A percentile compares a stretch with the other conserved stretches of the same genome.
Evolutionary conservation across 1,140 invertebrate species (phyloP).

Genomic region (Tetranychus cinnabarinus): DNA sequence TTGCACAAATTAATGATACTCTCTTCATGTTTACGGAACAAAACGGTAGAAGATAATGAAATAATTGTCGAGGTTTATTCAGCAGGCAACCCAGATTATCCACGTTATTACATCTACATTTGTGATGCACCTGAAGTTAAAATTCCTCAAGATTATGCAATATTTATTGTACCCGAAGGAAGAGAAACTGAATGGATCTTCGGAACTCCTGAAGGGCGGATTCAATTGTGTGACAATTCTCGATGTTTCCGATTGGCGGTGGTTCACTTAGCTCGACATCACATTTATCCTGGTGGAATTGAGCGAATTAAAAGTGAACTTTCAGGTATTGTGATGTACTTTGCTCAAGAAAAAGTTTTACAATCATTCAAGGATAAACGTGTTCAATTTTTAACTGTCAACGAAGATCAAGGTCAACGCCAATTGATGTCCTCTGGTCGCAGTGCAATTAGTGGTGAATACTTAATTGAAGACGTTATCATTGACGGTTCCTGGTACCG

Average conservation of each 20-base stretch:
- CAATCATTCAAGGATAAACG: slow-evolving; percentile 17
- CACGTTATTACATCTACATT: no score
- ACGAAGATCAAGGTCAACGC: slow-evolving; percentile 48
- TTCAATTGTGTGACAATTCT: slow-evolving; percentile 43
- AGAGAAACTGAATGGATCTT: slow-evolving; percentile 78
- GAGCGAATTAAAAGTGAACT: slow-evolving; percentile 32
- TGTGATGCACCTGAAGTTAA: slow-evolving; percentile 14
- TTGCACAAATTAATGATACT: no score
- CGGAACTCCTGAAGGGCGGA: slow-evolving; percentile 51
- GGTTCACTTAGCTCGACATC: slow-evolving; percentile 48
- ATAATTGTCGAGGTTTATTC: no score
- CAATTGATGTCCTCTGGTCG: slow-evolving; percentile 38
- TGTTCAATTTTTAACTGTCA: slow-evolving; percentile 59
- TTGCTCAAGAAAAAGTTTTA: slow-evolving; percentile 33
- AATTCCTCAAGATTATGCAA: slow-evolving; percentile 32
- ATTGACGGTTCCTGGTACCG: slow-evolving; percentile 34
- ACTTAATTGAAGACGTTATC: slow-evolving; percentile 65
- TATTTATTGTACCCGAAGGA: slow-evolving; percentile 69
- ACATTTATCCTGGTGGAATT: slow-evolving; percentile 49
- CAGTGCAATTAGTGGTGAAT: slow-evolving; percentile 54
- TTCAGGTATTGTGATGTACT: slow-evolving; percentile 40
- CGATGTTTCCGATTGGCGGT: slow-evolving; percentile 51
- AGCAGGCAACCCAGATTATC: no score
- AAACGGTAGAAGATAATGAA: no score
- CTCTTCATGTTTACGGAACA: no score